Base-by-base conservation (phyloP, 2,888 invertebrate genomes). In the Crioceris asparagi region DNA sequence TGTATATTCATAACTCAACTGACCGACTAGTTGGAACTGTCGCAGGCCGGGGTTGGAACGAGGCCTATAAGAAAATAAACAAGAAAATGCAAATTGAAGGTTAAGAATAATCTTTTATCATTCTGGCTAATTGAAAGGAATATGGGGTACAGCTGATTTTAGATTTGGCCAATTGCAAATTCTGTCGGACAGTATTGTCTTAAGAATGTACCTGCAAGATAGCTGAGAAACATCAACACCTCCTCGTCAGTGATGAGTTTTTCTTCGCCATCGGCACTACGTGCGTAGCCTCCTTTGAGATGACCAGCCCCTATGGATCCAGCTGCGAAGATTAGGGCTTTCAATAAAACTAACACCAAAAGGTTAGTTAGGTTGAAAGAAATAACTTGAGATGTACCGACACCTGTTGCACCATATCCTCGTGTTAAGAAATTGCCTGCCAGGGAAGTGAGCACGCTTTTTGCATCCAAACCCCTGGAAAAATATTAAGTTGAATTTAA, bases 311-410 rank as follows among this genome's bases (percentile, higher is more conserved):
- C 84, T 51, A 83, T 68, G 52, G 84, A 76, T 0, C 85, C 84
- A 8, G 85, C 85, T 1, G 85, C 83, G 51, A 86, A 76, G 43
- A 88, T 82, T 5, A 88, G 65, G 1, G 83, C 83, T 64, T 88
- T 88, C 41, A 90, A 66, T 18, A 90, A 72, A 33, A 88, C 69
- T 38, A 88, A 69, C 41, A 88, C 79, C 31, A 88, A 68, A 44
- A 88, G 64, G 60, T 87, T 88, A 1, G 86, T 85, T 39, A 88
- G 63, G 65, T 88, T 88, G 35, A 88, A 64, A 52, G 86, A 88
- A 30, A 88, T 65, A 2, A 85, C 79, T 54, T 64, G 63, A 1
- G 62, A 63, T 16, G 52, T 52, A 2, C 41, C 39, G 12, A 39
- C 38, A 16, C 51, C 55, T 14, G 51, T 50, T 1, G 53, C 41